A percentile compares a stretch with the other conserved stretches of the same genome.
Evolutionary conservation across 2,113 vertebrate genomes (phyloP).

Genomic region (Cyphotilapia sp.): DNA sequence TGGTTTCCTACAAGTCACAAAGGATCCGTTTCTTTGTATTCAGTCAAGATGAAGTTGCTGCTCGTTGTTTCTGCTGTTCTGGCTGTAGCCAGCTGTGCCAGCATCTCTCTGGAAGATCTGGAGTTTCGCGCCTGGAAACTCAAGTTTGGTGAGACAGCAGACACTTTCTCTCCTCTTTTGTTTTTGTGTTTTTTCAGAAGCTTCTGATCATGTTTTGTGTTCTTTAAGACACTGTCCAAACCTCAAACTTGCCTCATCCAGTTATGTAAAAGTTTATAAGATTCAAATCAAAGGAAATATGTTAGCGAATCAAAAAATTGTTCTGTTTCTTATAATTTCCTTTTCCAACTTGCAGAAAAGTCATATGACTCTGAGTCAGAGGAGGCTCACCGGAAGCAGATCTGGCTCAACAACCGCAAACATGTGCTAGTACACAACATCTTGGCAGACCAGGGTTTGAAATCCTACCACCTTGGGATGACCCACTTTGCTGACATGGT

Average conservation of each 20-base stretch:
- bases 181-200: not conserved
- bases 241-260: not conserved
- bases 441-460: conserved; percentile 71
- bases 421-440: not conserved
- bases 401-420: not conserved
- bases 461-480: conserved; percentile 73
- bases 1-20: not conserved
- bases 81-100: not conserved
- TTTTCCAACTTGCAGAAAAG: not conserved
- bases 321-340: not conserved
- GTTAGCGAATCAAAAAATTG: not conserved
- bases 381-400: not conserved
- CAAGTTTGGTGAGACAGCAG: conserved; percentile 64
- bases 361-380: not conserved
- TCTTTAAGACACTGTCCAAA: not conserved
- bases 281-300: not conserved
- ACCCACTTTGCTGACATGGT: conserved; percentile 76
- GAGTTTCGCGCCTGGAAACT: conserved; percentile 76
- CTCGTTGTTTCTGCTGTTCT: not conserved
- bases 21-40: accelerated
- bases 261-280: not conserved
- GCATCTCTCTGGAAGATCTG: not conserved
- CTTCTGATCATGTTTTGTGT: not conserved
- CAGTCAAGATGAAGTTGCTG: not conserved
- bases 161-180: not conserved